Percentiles rank a stretch among this genome's conserved stretches.
These are phyloP conservation scores for Austrolebias charrua DNA, from an alignment of 2,797 vertebrate genomes.

Conservation along the genomic window DNA sequence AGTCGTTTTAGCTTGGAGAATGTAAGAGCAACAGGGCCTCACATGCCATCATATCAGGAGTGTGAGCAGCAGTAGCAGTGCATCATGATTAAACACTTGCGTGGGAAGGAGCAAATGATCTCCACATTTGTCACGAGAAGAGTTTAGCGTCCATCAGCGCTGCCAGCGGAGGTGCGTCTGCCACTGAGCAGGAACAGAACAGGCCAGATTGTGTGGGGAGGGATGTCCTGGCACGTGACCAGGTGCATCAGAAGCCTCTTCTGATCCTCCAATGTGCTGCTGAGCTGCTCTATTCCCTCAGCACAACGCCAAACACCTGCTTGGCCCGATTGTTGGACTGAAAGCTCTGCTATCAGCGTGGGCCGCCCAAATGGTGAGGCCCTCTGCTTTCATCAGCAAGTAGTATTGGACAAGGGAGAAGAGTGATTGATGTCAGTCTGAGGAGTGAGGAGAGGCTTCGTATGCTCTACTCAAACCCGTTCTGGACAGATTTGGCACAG, in stretches of 20 bases:
- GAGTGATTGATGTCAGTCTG: constrained; percentile 27
- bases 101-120: constrained; percentile 72
- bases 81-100: constrained; percentile 69
- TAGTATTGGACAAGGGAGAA: constrained; percentile 26
- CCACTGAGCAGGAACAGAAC: constrained; percentile 72
- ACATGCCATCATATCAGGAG: constrained; percentile 43
- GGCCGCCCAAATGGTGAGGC: constrained; percentile 53
- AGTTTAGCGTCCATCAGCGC: constrained; percentile 68
- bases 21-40: constrained; percentile 38
- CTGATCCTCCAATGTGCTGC: constrained; percentile 72
- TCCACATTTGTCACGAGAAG: constrained; percentile 73
- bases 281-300: constrained; percentile 66
- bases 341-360: constrained; percentile 47
- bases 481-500: constrained; percentile 1
- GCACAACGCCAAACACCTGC: constrained; percentile 72
- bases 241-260: constrained; percentile 71
- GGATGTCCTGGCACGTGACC: constrained; percentile 71
- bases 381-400: constrained; percentile 54
- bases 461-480: constrained; percentile 20
- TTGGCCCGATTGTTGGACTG: constrained; percentile 58
- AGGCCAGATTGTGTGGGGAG: constrained; percentile 77
- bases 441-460: constrained; percentile 24
- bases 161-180: constrained; percentile 75
- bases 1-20: constrained; percentile 17
- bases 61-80: constrained; percentile 68